Evolutionary conservation across 2,888 invertebrate genomes (phyloP).

Genomic region (Diaprepes abbreviatus): DNA sequence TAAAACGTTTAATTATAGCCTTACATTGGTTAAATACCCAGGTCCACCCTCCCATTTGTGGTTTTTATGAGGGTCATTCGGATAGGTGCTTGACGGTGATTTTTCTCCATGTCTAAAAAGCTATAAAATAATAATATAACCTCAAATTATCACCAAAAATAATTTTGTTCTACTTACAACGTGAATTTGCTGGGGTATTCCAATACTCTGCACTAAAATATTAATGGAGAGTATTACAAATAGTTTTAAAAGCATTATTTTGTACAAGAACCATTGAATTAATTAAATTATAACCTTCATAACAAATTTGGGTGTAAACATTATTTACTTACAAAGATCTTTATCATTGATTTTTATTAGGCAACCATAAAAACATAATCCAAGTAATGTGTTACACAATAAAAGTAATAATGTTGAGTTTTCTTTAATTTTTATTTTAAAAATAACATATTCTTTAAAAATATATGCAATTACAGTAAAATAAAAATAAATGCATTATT

Average conservation of each 20-base stretch:
- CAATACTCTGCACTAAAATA: constrained; percentile 3
- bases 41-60: constrained; percentile 86
- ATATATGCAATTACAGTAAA: too few species aligned
- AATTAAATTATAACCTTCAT: not conserved
- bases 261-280: not conserved
- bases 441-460: too few species aligned
- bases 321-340: constrained; percentile 5
- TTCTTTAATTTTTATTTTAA: too few species aligned
- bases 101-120: constrained; percentile 88
- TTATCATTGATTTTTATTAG: constrained; percentile 8
- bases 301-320: not conserved
- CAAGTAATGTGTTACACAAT: not conserved
- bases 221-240: constrained; percentile 2
- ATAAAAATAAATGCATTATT: constrained; percentile 2
- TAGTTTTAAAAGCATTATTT: constrained; percentile 8
- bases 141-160: not conserved
- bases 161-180: constrained; percentile 34
- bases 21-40: constrained; percentile 85
- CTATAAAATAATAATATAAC: constrained; percentile 64
- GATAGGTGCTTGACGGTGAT: constrained; percentile 81
- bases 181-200: constrained; percentile 41
- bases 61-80: constrained; percentile 83
- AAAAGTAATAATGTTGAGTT: not conserved
- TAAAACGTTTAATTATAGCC: too few species aligned
- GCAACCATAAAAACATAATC: constrained; percentile 21